Evolutionary conservation across 2,888 invertebrate genomes (phyloP), one percentile per base, ranked within the genome.

Genomic region (Clistopyga incitator): DNA sequence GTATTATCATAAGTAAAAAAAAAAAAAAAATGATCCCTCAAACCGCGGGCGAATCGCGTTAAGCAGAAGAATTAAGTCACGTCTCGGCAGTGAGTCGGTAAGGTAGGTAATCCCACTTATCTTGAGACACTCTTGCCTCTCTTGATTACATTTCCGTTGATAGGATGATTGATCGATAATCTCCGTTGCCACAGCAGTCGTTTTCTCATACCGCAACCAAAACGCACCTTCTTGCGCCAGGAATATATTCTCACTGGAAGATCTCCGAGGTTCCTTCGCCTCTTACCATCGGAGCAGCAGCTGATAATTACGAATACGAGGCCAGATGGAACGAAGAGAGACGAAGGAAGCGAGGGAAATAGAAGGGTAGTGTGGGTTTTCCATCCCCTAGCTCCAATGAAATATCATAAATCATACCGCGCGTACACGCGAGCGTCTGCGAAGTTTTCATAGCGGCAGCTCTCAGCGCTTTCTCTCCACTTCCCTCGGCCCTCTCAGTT

Each of bases 371-470:
- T 64, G 34, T 82, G 64, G 59, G 42, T 8, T 78, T 81, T 81
- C 47, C 15, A 18, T 61, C 45, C 45, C 56, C 38, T 52, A 15
- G 75, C 78, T 72, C 61, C 86, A 84, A 87, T 87, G 89, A 90
- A 90, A 89, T 88, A 87, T 86, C 88, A 88, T 90, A 90, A 91
- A 90, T 90, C 90, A 87, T 84, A 82, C 75, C 68, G 61, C 61
- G 78, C 61, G 74, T 67, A 56, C 72, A 81, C 82, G 82, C 88
- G 84, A 86, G 88, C 84, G 90, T 91, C 91, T 90, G 89, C 88
- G 88, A 92, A 92, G 91, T 92, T 92, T 92, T 91, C 91, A 90
- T 90, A 89, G 89, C 85, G 68, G 65, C 64, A 77, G 75, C 59
- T 54, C 79, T 82, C 75, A 52, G 71, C 68, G 47, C 42, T 61